Evolutionary conservation across 2,113 vertebrate genomes (phyloP), one percentile per base, ranked within the genome.

Genomic region (Psammodynastes pulverulentus): DNA sequence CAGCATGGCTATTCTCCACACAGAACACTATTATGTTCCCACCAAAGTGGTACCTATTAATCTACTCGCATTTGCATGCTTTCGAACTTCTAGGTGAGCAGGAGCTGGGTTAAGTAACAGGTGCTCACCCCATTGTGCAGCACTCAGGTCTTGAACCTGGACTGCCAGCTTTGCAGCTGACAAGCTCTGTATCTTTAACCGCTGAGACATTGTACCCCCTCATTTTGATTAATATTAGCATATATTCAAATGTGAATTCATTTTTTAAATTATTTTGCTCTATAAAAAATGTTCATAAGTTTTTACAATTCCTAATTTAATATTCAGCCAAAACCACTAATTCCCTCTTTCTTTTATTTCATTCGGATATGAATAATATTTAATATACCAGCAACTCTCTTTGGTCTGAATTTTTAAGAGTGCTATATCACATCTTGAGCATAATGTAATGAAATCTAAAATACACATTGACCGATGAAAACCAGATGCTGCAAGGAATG

Each of bases 351-450:
- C 52, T 93, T 91, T 95, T 90, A 94, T 94, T 95, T 94, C 72
- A 95, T 95, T 96, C 93, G 95, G 92, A 95, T 94, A 19, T 93
- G 92, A 51, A 91, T 84, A 91, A 85, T 43, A 53, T 93, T 88
- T 48, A 94, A 89, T 94, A 89, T 92, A 92, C 84, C 93, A 86
- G 88, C 86, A 93, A 94, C 94, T 96, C 88, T 87, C 92, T 92
- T 95, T 95, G 51, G 56, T 96, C 92, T 95, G 95, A 95, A 93
- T 94, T 95, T 95, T 95, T 95, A 3, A 79, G 88, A 91, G 92
- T 94, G 94, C 90, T 95, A 91, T 92, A 90, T 93, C 94, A 85
- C 94, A 84, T 94, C 93, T 95, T 95, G 94, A 95, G 87, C 88
- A 87, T 91, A 95, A 94, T 92, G 51, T 92, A 49, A 89, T 94